These are phyloP conservation scores for Calameuta pallipes DNA, from an alignment of 2,888 invertebrate genomes.

Conservation along the genomic window DNA sequence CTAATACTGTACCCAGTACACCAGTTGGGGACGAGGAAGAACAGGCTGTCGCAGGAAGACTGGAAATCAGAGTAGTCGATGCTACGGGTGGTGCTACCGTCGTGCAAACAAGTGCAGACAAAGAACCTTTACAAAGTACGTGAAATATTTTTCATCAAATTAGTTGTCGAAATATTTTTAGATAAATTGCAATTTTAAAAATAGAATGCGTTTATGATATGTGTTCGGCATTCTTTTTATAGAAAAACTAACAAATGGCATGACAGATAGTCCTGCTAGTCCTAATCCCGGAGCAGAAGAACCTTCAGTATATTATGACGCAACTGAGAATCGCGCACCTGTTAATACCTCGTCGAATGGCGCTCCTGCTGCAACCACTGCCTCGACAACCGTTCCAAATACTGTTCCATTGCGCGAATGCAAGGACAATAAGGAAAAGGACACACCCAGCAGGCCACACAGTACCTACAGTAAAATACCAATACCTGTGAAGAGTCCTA, in stretches of 20 bases:
- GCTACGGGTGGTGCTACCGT: constrained; percentile 61
- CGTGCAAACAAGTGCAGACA: constrained; percentile 61
- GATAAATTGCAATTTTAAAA: not conserved
- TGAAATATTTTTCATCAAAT: not conserved
- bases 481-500: constrained; percentile 69
- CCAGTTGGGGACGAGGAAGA: constrained; percentile 66
- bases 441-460: constrained; percentile 58
- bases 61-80: constrained; percentile 81
- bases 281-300: constrained; percentile 77
- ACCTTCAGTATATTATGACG: constrained; percentile 84
- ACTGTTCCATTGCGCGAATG: constrained; percentile 46
- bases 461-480: constrained; percentile 74
- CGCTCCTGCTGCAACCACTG: constrained; percentile 40
- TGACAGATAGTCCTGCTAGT: constrained; percentile 61
- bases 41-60: constrained; percentile 79
- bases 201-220: not conserved
- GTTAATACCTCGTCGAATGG: constrained; percentile 49
- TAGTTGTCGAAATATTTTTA: not conserved
- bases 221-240: constrained; percentile 14
- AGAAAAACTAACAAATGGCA: constrained; percentile 63
- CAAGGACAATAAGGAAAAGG: constrained; percentile 52
- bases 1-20: constrained; percentile 40
- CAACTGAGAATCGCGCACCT: constrained; percentile 74
- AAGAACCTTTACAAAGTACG: constrained; percentile 60
- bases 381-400: constrained; percentile 46